These are phyloP conservation scores for Matsumyia berberina DNA, from an alignment of 2,888 invertebrate genomes.

Conservation along the genomic window DNA sequence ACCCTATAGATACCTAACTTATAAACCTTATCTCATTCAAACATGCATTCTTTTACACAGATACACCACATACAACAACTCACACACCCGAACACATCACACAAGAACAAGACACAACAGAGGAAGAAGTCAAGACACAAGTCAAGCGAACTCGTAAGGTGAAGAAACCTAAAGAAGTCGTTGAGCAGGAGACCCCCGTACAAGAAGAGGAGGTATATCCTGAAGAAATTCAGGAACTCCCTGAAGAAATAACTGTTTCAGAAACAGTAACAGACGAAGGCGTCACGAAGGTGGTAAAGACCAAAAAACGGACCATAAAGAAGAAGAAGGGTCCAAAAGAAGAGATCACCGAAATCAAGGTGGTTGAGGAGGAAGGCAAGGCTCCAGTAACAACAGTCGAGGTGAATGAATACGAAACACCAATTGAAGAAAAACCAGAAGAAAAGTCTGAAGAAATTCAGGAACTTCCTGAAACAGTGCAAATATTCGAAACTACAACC, in stretches of 20 bases:
- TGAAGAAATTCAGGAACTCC: conserved; percentile 79
- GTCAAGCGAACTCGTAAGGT: conserved; percentile 79
- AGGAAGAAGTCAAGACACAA: conserved; percentile 78
- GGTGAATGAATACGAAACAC: conserved; percentile 79
- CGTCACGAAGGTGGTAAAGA: conserved; percentile 78
- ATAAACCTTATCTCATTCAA: conserved; percentile 67
- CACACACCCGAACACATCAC: conserved; percentile 83
- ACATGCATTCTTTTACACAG: conserved; percentile 81
- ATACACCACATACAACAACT: conserved; percentile 81
- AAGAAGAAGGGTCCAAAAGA: conserved; percentile 82
- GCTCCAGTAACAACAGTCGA: conserved; percentile 80
- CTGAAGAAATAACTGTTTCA: conserved; percentile 81
- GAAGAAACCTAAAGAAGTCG: conserved; percentile 77
- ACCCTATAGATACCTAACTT: conserved; percentile 49
- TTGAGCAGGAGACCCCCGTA: background rate
- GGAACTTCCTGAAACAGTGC: conserved; percentile 80
- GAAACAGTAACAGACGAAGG: conserved; percentile 82
- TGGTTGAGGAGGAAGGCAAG: conserved; percentile 79
- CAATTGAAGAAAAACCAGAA: conserved; percentile 79
- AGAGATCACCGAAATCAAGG: conserved; percentile 46
- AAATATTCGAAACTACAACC: conserved; percentile 81
- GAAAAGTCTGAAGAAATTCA: conserved; percentile 80
- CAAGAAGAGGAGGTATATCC: conserved; percentile 10
- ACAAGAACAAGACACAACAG: conserved; percentile 81
- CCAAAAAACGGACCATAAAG: conserved; percentile 83